Conservation (phyloP, 2,113 vertebrate species). For the Oreochromis spilurus region DNA sequence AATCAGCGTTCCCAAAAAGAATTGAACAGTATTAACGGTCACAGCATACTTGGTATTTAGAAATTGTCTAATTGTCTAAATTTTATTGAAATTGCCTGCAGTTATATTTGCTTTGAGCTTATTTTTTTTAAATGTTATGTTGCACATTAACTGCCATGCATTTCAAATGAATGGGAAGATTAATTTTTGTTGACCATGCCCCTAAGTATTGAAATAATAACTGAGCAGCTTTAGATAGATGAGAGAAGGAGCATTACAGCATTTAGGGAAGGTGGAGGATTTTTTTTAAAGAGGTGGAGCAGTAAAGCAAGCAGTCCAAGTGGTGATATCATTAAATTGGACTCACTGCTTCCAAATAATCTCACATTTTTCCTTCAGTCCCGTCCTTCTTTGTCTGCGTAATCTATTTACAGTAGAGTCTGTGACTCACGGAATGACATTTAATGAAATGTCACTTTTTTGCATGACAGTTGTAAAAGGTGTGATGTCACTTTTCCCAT, state of each 20-base stretch:
- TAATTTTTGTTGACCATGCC: background rate
- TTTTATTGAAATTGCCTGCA: background rate
- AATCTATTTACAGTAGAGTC: background rate
- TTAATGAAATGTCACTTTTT: constrained; percentile 16
- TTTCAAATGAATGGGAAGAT: background rate
- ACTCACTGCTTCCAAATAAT: background rate
- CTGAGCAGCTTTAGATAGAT: background rate
- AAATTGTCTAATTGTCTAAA: background rate
- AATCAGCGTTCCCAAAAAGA: background rate
- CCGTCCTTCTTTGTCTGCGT: background rate
- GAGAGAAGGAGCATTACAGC: background rate
- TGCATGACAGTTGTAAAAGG: background rate
- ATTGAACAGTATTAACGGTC: background rate
- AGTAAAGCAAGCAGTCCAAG: background rate
- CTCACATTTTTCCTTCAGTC: background rate
- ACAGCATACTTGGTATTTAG: background rate
- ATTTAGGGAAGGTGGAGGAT: background rate
- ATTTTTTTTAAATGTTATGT: background rate
- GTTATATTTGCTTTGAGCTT: background rate
- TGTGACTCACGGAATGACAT: constrained; percentile 5
- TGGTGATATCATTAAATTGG: constrained; percentile 15
- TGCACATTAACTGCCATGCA: background rate
- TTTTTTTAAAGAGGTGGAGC: background rate
- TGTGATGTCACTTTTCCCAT: constrained; percentile 40
- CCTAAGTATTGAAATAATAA: background rate